Percentiles rank a stretch among this genome's conserved stretches.
These are phyloP conservation scores for Eristalinus aeneus DNA, from an alignment of 2,888 invertebrate species.

Conservation along the genomic window DNA sequence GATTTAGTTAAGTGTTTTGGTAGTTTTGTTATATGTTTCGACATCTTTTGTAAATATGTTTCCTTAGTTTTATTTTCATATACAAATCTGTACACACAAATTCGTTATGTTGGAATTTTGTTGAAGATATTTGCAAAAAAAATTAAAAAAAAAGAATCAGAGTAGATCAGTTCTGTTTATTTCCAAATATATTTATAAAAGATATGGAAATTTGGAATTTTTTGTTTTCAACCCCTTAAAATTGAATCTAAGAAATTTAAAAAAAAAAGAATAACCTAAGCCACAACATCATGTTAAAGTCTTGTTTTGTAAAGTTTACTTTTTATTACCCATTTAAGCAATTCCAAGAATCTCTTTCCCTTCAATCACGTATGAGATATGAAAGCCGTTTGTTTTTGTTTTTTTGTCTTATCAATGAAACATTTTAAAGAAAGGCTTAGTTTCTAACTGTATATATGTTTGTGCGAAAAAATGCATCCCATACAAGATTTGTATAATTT, in stretches of 20 bases:
- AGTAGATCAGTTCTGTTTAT: constrained; percentile 3
- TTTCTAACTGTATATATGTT: constrained; percentile 78
- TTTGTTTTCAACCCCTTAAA: not conserved
- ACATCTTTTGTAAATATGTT: constrained; percentile 58
- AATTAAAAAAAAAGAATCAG: not conserved
- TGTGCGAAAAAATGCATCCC: constrained; percentile 78
- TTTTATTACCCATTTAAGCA: not conserved
- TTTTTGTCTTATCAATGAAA: constrained; percentile 40
- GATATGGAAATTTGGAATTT: not conserved
- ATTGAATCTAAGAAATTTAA: not conserved
- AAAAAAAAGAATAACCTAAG: not conserved
- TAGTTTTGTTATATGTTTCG: constrained; percentile 33
- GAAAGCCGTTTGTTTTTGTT: constrained; percentile 30
- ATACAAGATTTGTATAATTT: constrained; percentile 20
- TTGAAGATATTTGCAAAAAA: not conserved
- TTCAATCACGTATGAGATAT: not conserved
- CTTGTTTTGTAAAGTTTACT: not conserved
- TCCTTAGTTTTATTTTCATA: constrained; percentile 27
- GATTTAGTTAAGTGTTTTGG: constrained; percentile 13
- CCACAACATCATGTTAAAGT: not conserved
- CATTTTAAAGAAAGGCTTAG: constrained; percentile 73
- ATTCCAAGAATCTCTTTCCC: not conserved
- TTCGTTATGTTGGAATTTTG: constrained; percentile 38
- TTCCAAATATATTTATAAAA: constrained; percentile 56
- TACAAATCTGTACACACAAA: constrained; percentile 14